phyloP scores from a whole-genome alignment of 2,888 invertebrate genomes.

The Cryptocheilus praepositus region DNA sequence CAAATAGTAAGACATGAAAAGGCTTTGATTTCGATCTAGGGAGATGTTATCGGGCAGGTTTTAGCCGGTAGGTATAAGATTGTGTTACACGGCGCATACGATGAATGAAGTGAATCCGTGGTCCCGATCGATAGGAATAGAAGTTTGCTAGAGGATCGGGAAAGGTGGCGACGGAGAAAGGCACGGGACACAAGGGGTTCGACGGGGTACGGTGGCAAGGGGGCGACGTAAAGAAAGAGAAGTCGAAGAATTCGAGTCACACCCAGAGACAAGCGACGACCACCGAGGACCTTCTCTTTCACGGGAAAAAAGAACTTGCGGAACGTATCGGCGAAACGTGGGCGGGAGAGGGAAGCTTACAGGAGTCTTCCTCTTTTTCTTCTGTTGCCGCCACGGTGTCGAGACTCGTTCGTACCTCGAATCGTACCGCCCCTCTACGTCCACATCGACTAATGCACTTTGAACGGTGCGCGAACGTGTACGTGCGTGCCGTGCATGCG shows the following conservation, averaged over 20 bases:
- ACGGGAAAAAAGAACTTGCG: conserved; percentile 31
- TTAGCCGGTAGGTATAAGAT: too few relatives aligned
- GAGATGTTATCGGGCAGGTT: too few relatives aligned
- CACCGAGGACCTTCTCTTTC: conserved; percentile 41
- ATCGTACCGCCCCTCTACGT: too few relatives aligned
- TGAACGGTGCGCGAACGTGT: too few relatives aligned
- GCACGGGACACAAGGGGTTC: background rate
- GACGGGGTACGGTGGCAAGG: background rate
- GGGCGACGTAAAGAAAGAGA: conserved; percentile 21
- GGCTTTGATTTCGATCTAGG: too few relatives aligned
- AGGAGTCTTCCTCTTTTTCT: conserved; percentile 47
- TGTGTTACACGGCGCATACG: too few relatives aligned
- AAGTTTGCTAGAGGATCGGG: conserved; percentile 2
- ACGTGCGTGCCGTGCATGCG: conserved; percentile 9
- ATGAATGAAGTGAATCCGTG: too few relatives aligned
- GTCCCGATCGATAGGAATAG: background rate
- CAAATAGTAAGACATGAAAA: too few relatives aligned
- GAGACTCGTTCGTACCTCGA: too few relatives aligned
- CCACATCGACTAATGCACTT: too few relatives aligned
- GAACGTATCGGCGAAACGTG: conserved; percentile 42
- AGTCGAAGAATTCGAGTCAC: conserved; percentile 53
- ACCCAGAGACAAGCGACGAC: conserved; percentile 47
- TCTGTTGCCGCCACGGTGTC: background rate
- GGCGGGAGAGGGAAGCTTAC: conserved; percentile 38
- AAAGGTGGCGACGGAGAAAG: conserved; percentile 6